Percentiles rank a stretch among this genome's conserved stretches.
phyloP scores from a whole-genome alignment of 2,797 vertebrate genomes.

The Lithobates sylvaticus region DNA sequence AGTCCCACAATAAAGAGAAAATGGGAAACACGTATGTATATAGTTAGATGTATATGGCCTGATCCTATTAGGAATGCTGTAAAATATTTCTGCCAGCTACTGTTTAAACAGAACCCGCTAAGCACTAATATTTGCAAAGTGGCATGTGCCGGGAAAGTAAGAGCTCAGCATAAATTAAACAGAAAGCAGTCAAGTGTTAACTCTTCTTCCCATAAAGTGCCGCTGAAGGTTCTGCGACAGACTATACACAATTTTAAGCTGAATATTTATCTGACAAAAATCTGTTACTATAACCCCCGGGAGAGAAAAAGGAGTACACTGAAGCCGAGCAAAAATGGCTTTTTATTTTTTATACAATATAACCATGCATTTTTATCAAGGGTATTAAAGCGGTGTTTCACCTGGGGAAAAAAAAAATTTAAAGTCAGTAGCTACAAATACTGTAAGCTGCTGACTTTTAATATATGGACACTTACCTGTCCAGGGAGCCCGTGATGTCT shows the following conservation, averaged over 20 bases:
- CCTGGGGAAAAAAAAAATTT: no score
- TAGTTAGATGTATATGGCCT: conserved; percentile 5
- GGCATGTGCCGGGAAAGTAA: conserved; percentile 40
- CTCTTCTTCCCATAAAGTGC: neutral
- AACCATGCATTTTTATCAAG: neutral
- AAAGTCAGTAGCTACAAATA: no score
- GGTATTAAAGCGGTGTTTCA: neutral
- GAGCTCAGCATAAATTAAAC: conserved; percentile 6
- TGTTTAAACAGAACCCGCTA: conserved; percentile 39
- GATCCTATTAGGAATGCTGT: conserved; percentile 9
- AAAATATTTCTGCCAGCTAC: conserved; percentile 46
- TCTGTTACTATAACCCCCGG: no score
- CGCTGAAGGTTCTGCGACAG: neutral
- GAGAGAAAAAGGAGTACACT: no score
- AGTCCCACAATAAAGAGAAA: conserved; percentile 21
- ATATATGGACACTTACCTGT: no score
- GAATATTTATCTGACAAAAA: no score
- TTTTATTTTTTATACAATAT: neutral
- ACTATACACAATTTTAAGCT: neutral
- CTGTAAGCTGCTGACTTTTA: no score
- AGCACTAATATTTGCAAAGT: conserved; percentile 53
- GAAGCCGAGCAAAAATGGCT: no score
- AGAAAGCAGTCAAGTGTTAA: neutral
- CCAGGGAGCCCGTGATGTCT: no score
- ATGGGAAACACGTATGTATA: neutral